Evolutionary conservation across 2,797 vertebrate genomes (phyloP).

Genomic region (Rhabdophis nuchalis): DNA sequence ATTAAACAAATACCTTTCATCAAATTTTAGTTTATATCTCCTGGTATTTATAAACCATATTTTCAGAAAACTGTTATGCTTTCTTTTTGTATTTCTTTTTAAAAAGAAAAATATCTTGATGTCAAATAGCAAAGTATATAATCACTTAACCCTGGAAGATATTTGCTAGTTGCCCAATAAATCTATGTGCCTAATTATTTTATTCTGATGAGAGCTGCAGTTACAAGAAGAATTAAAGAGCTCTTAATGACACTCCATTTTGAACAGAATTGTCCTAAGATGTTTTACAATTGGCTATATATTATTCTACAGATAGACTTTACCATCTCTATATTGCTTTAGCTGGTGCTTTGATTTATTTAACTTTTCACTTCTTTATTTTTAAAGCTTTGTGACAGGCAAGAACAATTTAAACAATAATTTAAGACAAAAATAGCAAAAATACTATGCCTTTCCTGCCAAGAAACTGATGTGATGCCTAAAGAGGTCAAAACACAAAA

Average conservation of each 20-base stretch:
- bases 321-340: neutral
- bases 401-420: slow-evolving; percentile 7
- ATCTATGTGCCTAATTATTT: neutral
- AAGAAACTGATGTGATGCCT: neutral
- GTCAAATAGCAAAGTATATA: neutral
- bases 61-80: neutral
- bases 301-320: slow-evolving; percentile 9
- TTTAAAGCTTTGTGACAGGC: neutral
- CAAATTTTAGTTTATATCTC: neutral
- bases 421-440: neutral
- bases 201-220: neutral
- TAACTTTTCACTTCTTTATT: slow-evolving; percentile 15
- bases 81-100: slow-evolving; percentile 1
- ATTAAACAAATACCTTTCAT: neutral
- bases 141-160: neutral
- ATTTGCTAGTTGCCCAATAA: neutral
- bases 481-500: neutral
- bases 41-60: neutral
- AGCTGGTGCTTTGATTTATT: slow-evolving; percentile 6
- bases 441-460: neutral
- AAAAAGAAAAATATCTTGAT: neutral
- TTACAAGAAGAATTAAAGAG: slow-evolving; percentile 1
- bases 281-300: neutral
- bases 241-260: neutral
- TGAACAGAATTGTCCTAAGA: neutral